Evolutionary conservation across 2,797 vertebrate species (phyloP), one percentile per base, ranked within the genome.

Genomic region (Sebastes kiyomatsui): DNA sequence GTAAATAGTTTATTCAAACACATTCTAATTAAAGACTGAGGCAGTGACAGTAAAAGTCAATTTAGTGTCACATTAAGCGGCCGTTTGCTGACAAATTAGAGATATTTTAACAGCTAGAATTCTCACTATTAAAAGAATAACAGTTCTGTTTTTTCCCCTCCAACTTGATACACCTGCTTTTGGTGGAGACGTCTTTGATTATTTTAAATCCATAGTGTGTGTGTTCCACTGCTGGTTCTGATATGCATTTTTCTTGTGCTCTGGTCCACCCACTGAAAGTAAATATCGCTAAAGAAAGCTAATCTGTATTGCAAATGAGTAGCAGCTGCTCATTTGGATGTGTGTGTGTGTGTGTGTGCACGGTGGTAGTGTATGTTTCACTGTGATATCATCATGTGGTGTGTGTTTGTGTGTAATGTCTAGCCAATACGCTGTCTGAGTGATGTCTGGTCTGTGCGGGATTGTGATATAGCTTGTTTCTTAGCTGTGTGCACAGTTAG

Each of bases 281-380:
- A 89, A 90, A 88, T 84, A 87, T 75, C 75, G 71, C 70, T 62
- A 49, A 87, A 86, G 82, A 80, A 91, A 90, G 87, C 79, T 90
- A 92, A 93, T 93, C 90, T 92, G 84, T 66, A 84, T 92, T 87
- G 90, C 90, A 94, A 94, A 94, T 93, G 83, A 91, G 91, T 67
- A 70, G 91, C 93, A 93, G 92, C 91, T 93, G 90, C 82, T 90
- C 33, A 82, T 87, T 90, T 30, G 71, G 64, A 64, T 60, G 66
- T 72, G 56, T 13, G 10, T 67, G 69, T 13, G 9, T 67, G 69
- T 67, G 67, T 78, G 77, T 55, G n/a, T 55, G 54, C 30, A 35
- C 23, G 32, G 25, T 75, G 69, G 59, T 67, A 84, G 90, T 91
- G 91, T 80, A 82, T 94, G 90, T 93, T 93, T 92, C 67, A 72